A percentile compares a stretch with the other conserved stretches of the same genome.
Conservation (phyloP, 1,140 invertebrate genomes). For the Pteromalus puparum region DNA sequence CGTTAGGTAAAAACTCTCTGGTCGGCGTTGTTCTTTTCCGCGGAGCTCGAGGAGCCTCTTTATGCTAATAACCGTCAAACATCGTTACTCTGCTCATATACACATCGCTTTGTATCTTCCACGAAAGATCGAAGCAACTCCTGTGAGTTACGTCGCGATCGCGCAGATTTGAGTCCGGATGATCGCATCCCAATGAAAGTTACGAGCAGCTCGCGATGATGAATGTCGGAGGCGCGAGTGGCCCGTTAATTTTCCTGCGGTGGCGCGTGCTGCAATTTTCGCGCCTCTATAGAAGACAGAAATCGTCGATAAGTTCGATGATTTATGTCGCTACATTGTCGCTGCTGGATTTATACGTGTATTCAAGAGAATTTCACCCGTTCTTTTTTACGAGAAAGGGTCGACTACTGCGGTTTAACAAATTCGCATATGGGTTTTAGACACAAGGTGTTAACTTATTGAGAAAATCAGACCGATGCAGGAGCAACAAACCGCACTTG, state of each 20-base stretch:
- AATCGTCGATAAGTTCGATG: background rate
- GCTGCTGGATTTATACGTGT: background rate
- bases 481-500: too few species aligned
- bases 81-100: background rate
- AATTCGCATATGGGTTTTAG: too few species aligned
- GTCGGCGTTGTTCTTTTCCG: background rate
- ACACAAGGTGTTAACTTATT: too few species aligned
- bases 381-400: too few species aligned
- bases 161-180: too few species aligned
- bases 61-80: conserved; percentile 13
- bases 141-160: background rate
- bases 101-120: background rate
- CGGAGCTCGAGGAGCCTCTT: background rate
- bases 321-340: background rate
- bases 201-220: background rate
- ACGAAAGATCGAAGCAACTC: background rate
- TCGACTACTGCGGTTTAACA: too few species aligned
- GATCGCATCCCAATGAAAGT: background rate
- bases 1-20: conserved; percentile 19
- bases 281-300: background rate
- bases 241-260: background rate
- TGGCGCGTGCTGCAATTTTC: background rate
- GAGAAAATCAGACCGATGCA: too few species aligned
- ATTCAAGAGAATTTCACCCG: background rate
- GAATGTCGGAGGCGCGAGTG: background rate